Evolutionary conservation across 2,888 invertebrate genomes (phyloP).

Genomic region (Dynastes maya): DNA sequence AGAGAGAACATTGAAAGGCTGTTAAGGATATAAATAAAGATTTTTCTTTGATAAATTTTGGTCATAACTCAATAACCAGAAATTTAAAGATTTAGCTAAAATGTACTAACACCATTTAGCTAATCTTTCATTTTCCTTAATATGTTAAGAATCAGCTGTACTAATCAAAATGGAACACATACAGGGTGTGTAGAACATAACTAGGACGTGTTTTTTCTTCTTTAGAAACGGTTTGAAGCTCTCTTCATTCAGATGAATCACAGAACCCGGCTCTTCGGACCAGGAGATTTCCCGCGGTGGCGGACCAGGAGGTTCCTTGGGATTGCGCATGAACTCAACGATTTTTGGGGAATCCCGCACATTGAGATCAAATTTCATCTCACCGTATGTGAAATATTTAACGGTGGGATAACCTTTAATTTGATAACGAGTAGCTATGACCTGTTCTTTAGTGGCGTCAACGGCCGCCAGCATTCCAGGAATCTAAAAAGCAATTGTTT

Average conservation of each 20-base stretch:
- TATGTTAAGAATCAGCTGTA: not conserved
- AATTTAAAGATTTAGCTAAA: too few species aligned
- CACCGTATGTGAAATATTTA: slow-evolving; percentile 85
- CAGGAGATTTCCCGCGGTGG: slow-evolving; percentile 88
- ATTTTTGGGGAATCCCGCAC: slow-evolving; percentile 85
- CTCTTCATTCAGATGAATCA: slow-evolving; percentile 83
- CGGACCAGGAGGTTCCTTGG: slow-evolving; percentile 83
- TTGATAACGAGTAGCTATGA: slow-evolving; percentile 78
- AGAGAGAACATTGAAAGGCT: too few species aligned
- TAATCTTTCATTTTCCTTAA: too few species aligned
- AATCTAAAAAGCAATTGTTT: slow-evolving; percentile 70
- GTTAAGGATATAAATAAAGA: too few species aligned
- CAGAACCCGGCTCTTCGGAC: slow-evolving; percentile 83
- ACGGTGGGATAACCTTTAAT: slow-evolving; percentile 88
- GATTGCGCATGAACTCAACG: slow-evolving; percentile 87
- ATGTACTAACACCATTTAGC: too few species aligned
- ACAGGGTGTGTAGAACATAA: slow-evolving; percentile 97
- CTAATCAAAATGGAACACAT: slow-evolving; percentile 69
- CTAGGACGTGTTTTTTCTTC: slow-evolving; percentile 89
- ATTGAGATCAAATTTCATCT: slow-evolving; percentile 85
- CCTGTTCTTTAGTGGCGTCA: slow-evolving; percentile 86
- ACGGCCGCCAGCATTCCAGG: slow-evolving; percentile 86
- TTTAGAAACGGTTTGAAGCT: slow-evolving; percentile 83
- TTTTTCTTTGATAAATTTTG: too few species aligned
- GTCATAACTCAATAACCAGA: too few species aligned